Evolutionary conservation across 2,888 invertebrate genomes (phyloP).

Genomic region (Acleris emargana): DNA sequence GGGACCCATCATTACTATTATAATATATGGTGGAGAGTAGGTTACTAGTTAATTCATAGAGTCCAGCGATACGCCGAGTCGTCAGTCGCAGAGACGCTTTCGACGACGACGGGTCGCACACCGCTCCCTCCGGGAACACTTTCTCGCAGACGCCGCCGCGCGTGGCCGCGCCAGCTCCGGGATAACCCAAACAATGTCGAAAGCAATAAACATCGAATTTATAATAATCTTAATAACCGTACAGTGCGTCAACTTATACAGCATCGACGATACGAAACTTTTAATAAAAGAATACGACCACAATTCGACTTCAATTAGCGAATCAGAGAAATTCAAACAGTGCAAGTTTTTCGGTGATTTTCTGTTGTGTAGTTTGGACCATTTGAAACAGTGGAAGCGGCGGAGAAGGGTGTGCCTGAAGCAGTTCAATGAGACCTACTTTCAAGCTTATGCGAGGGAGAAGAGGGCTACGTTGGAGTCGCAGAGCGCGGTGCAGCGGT

Average conservation of each 20-base stretch:
- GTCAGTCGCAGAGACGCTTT: slow-evolving; percentile 20
- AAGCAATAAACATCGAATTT: slow-evolving; percentile 54
- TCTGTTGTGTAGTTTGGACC: slow-evolving; percentile 59
- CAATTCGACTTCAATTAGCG: slow-evolving; percentile 44
- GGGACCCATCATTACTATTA: neutral
- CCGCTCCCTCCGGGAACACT: slow-evolving; percentile 50
- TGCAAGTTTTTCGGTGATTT: slow-evolving; percentile 60
- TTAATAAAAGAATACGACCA: slow-evolving; percentile 46
- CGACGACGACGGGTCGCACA: slow-evolving; percentile 3
- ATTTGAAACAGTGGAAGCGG: slow-evolving; percentile 71
- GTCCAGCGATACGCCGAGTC: neutral
- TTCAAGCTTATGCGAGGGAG: slow-evolving; percentile 38
- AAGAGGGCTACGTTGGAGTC: slow-evolving; percentile 36
- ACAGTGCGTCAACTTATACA: slow-evolving; percentile 55
- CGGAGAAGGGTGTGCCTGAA: slow-evolving; percentile 58
- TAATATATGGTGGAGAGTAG: neutral
- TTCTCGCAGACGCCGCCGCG: slow-evolving; percentile 60
- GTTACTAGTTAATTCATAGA: neutral
- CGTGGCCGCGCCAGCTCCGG: slow-evolving; percentile 61
- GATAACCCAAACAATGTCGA: slow-evolving; percentile 51
- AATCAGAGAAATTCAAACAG: slow-evolving; percentile 44
- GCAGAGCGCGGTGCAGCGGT: slow-evolving; percentile 18
- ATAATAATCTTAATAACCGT: slow-evolving; percentile 55
- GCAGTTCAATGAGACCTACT: slow-evolving; percentile 39
- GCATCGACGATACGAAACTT: slow-evolving; percentile 42